A percentile compares a stretch with the other conserved stretches of the same genome.
These are phyloP conservation scores for Hapalemur alaotrensis DNA, from an alignment of 2,797 vertebrate genomes.

Conservation along the genomic window DNA sequence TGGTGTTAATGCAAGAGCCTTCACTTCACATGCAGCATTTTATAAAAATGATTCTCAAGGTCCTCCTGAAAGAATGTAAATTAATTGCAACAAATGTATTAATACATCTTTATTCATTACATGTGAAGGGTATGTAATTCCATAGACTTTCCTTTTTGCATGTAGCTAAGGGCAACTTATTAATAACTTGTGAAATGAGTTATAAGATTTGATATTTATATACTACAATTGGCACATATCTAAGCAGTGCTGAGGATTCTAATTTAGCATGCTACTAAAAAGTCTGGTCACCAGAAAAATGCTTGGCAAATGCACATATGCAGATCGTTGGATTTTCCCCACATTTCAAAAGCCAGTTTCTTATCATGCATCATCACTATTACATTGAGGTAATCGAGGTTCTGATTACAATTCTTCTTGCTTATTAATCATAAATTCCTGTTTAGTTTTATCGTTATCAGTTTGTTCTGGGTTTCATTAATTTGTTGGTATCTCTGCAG, in stretches of 20 bases:
- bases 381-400: not conserved
- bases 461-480: not conserved
- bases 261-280: constrained; percentile 23
- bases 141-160: not conserved
- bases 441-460: not conserved
- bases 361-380: not conserved
- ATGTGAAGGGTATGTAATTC: not conserved
- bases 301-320: constrained; percentile 8
- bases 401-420: not conserved
- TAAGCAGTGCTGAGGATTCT: not conserved
- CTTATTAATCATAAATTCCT: not conserved
- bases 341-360: constrained; percentile 36
- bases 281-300: constrained; percentile 22
- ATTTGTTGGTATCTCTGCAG: not conserved
- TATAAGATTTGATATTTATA: constrained; percentile 49
- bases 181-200: not conserved
- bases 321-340: constrained; percentile 3
- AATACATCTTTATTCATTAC: not conserved
- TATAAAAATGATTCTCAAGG: not conserved
- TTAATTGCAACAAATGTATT: constrained; percentile 10
- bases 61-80: not conserved
- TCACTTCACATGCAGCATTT: not conserved
- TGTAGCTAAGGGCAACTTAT: not conserved
- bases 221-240: not conserved
- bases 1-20: not conserved